These are phyloP conservation scores for Drosophila takahashii DNA, from an alignment of 1,140 invertebrate genomes.

Conservation along the genomic window DNA sequence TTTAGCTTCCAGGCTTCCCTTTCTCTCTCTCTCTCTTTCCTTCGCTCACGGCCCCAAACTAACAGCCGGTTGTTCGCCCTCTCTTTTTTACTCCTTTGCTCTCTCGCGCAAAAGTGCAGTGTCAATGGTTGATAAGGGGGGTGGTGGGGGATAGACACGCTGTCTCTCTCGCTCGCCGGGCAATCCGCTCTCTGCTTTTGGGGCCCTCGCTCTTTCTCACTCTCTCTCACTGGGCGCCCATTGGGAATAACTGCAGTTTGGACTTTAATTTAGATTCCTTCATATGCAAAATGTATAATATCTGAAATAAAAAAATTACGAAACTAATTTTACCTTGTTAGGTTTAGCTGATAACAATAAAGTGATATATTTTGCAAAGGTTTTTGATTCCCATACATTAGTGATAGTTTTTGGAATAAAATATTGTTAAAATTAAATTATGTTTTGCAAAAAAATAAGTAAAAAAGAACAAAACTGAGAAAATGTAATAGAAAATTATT, in stretches of 20 bases:
- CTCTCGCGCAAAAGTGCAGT: slow-evolving; percentile 11
- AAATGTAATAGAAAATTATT: no score
- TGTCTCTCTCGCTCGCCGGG: background rate
- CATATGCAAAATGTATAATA: slow-evolving; percentile 1
- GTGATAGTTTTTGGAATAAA: background rate
- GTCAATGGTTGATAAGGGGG: background rate
- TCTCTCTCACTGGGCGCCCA: background rate
- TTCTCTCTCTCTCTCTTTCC: slow-evolving; percentile 12
- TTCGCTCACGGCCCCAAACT: slow-evolving; percentile 11
- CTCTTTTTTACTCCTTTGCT: slow-evolving; percentile 17
- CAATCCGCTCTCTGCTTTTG: background rate
- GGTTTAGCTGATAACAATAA: background rate
- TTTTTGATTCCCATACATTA: background rate
- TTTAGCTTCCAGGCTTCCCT: slow-evolving; percentile 57
- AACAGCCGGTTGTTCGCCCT: slow-evolving; percentile 32
- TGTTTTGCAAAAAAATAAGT: no score
- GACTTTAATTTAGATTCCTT: slow-evolving; percentile 16
- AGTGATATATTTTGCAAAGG: background rate
- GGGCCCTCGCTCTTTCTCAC: background rate
- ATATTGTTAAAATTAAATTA: no score
- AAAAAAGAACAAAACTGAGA: no score
- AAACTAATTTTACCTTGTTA: slow-evolving; percentile 1
- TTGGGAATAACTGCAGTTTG: slow-evolving; percentile 21
- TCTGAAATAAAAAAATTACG: slow-evolving; percentile 11
- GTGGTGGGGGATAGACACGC: background rate